phyloP scores from a whole-genome alignment of 2,113 vertebrate species.

The Climacteris rufus region DNA sequence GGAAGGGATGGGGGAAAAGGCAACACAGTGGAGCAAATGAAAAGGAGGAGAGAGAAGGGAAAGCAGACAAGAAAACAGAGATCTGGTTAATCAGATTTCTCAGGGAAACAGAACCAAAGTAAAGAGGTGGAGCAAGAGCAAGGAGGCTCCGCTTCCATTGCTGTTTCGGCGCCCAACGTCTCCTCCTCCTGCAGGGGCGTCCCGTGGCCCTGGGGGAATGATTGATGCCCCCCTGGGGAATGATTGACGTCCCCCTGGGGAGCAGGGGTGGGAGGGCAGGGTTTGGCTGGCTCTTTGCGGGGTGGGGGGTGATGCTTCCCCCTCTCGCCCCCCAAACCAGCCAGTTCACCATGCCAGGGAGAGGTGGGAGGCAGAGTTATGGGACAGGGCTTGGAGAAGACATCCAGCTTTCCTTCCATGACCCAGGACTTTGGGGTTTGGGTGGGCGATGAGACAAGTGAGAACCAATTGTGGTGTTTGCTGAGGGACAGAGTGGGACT shows the following conservation, averaged over 20 bases:
- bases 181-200: not conserved
- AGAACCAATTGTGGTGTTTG: not conserved
- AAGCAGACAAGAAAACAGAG: conserved; percentile 81
- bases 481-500: not conserved
- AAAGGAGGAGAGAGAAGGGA: conserved; percentile 33
- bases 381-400: conserved; percentile 3
- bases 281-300: not conserved
- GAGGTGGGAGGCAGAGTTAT: conserved; percentile 32
- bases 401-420: conserved; percentile 20
- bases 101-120: not conserved
- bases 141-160: conserved; percentile 26
- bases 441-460: not conserved
- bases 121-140: not conserved
- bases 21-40: conserved; percentile 38
- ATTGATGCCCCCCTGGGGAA: not conserved
- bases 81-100: conserved; percentile 86
- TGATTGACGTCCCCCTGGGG: conserved; percentile 35
- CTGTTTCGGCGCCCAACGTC: not conserved
- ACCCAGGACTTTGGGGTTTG: not conserved
- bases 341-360: not conserved
- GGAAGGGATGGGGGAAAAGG: not conserved
- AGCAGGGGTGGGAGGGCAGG: not conserved
- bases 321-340: not conserved
- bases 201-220: conserved; percentile 14
- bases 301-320: conserved; percentile 16